A percentile compares a stretch with the other conserved stretches of the same genome.
Evolutionary conservation across 2,797 vertebrate species (phyloP).

Genomic region (Phoebastria nigripes): DNA sequence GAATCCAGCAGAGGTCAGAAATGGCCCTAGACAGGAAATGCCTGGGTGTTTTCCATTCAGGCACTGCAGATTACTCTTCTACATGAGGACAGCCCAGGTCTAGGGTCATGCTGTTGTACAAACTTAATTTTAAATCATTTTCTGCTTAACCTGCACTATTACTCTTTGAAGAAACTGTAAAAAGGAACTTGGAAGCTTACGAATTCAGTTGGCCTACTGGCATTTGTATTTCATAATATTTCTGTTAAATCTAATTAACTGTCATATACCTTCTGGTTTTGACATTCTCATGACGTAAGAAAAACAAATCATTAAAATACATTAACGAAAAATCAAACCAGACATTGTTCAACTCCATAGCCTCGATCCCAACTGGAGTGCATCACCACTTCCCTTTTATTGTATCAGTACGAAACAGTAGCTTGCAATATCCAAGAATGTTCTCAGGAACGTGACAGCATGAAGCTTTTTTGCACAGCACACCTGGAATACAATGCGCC

Average conservation of each 20-base stretch:
- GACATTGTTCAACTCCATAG: not conserved
- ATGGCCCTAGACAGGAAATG: conserved; percentile 48
- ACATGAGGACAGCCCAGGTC: not conserved
- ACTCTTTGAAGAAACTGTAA: not conserved
- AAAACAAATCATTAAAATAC: not conserved
- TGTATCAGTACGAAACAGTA: not conserved
- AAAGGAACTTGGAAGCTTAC: not conserved
- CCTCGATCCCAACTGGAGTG: not conserved
- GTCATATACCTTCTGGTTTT: not conserved
- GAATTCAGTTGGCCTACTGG: not conserved
- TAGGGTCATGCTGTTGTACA: not conserved
- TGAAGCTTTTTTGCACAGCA: not conserved
- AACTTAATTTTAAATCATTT: not conserved
- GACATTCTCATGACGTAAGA: not conserved
- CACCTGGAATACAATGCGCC: not conserved
- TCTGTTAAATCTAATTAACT: not conserved
- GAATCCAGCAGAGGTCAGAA: conserved; percentile 57
- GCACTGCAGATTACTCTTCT: not conserved
- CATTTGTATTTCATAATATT: not conserved
- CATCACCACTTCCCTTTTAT: not conserved
- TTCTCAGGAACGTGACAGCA: not conserved
- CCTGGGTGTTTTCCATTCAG: conserved; percentile 13
- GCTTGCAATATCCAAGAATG: not conserved
- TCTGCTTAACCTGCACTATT: not conserved
- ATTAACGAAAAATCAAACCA: not conserved